Conservation (phyloP, 1,140 invertebrate genomes). For the Bilobella aurantiaca region DNA sequence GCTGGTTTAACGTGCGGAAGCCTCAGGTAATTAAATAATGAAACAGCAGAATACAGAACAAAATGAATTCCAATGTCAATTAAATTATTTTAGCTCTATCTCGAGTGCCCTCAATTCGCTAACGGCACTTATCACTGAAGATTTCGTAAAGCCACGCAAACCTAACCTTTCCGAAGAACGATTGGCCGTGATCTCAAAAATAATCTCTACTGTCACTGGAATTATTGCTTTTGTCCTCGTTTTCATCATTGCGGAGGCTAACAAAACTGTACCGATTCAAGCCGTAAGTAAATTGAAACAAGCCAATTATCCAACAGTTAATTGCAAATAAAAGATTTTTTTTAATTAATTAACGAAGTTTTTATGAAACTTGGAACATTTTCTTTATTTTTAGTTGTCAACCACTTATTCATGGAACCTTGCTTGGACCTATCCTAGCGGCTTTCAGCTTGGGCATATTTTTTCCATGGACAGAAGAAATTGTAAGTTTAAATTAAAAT, state of each 20-base stretch:
- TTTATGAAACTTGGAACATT: background rate
- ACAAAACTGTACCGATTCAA: conserved; percentile 20
- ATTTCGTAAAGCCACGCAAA: conserved; percentile 16
- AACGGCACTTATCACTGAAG: conserved; percentile 25
- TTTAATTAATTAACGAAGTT: background rate
- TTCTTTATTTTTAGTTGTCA: background rate
- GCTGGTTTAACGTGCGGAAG: conserved; percentile 63
- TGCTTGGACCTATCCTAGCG: conserved; percentile 57
- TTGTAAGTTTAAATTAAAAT: conserved; percentile 41
- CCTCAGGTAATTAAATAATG: conserved; percentile 45
- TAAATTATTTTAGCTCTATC: conserved; percentile 12
- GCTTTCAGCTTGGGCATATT: conserved; percentile 68
- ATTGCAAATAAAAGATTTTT: background rate
- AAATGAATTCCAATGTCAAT: conserved; percentile 19
- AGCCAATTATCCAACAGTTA: too few relatives aligned
- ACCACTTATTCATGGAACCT: conserved; percentile 28
- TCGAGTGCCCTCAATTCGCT: conserved; percentile 27
- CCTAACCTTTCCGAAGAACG: conserved; percentile 2
- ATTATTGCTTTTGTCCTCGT: conserved; percentile 19
- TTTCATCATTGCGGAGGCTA: conserved; percentile 18
- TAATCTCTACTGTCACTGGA: conserved; percentile 7
- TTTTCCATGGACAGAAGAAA: conserved; percentile 58
- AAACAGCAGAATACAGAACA: background rate
- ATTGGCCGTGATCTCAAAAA: conserved; percentile 14
- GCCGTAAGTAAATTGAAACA: too few relatives aligned